Evolutionary conservation across 2,113 vertebrate species (phyloP), one percentile per base, ranked within the genome.

Genomic region (Trochalopteron elliotii): DNA sequence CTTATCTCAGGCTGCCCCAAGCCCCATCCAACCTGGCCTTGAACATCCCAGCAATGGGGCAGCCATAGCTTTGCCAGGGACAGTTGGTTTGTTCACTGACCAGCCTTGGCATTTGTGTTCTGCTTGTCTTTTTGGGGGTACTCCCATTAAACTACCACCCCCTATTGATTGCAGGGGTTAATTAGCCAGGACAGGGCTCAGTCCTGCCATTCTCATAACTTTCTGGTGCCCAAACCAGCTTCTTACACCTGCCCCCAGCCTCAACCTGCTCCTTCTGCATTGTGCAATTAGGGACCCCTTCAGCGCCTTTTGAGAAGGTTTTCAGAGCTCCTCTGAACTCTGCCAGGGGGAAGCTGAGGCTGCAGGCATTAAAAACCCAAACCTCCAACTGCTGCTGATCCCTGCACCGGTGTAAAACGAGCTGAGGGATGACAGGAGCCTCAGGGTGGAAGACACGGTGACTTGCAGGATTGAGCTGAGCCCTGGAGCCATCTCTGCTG

Each of bases 301-400:
- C 74, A 21, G 60, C 33, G 22, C 92, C 87, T 91, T 92, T 55
- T 12, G 39, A 77, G 52, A 75, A 88, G 92, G 69, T 89, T 96
- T 80, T 80, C 87, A 87, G 63, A 83, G 71, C 63, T 93, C 40
- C 35, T 94, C 85, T 90, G 71, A 79, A 28, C 81, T 55, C 61
- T 90, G 63, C 77, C 77, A 31, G 76, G 49, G 78, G 60, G 68
- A 90, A 60, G 50, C 56, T 65, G 68, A 94, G 81, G 31, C 87
- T 94, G 60, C 59, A 91, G 91, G 72, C 91, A 60, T 37, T 49
- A 28, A 84, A 87, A 81, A 8, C 2, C 35, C 70, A 49, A 50
- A 35, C 61, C 92, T 85, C 61, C 77, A 85, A 47, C n/a, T 67
- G 56, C 33, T 83, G 59, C 76, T 71, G 80, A 87, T 84, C 91